Percentiles rank a stretch among this genome's conserved stretches.
These are phyloP conservation scores for Stenodera caucasica DNA, from an alignment of 2,888 invertebrate genomes.

Conservation along the genomic window DNA sequence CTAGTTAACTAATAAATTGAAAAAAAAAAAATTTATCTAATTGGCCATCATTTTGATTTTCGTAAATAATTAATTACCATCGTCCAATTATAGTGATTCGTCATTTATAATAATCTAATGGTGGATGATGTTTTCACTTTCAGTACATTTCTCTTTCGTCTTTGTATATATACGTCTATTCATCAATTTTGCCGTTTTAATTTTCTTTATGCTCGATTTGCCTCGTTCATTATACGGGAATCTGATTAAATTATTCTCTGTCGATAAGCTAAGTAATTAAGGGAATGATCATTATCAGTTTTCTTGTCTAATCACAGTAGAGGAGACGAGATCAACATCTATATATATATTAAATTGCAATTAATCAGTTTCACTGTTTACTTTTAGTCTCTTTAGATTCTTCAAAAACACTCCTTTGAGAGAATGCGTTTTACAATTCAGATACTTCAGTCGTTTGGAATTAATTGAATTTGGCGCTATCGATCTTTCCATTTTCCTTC, in stretches of 20 bases:
- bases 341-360: slow-evolving; percentile 35
- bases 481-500: too few species aligned
- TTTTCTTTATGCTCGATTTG: slow-evolving; percentile 34
- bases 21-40: too few species aligned
- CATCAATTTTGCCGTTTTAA: slow-evolving; percentile 36
- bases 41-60: too few species aligned
- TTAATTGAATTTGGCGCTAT: slow-evolving; percentile 20
- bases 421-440: slow-evolving; percentile 10
- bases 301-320: too few species aligned
- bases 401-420: too few species aligned
- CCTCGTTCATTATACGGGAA: slow-evolving; percentile 35
- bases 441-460: slow-evolving; percentile 24
- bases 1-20: too few species aligned
- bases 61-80: slow-evolving; percentile 30
- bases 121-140: slow-evolving; percentile 35
- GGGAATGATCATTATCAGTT: slow-evolving; percentile 44
- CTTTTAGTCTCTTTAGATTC: slow-evolving; percentile 20
- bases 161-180: slow-evolving; percentile 12
- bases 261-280: slow-evolving; percentile 49
- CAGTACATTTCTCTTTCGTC: slow-evolving; percentile 21
- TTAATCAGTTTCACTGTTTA: slow-evolving; percentile 39
- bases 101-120: slow-evolving; percentile 32
- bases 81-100: slow-evolving; percentile 25
- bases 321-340: too few species aligned
- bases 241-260: slow-evolving; percentile 48